Base-by-base conservation (phyloP, 1,140 invertebrate genomes). In the Eriocheir sinensis region DNA sequence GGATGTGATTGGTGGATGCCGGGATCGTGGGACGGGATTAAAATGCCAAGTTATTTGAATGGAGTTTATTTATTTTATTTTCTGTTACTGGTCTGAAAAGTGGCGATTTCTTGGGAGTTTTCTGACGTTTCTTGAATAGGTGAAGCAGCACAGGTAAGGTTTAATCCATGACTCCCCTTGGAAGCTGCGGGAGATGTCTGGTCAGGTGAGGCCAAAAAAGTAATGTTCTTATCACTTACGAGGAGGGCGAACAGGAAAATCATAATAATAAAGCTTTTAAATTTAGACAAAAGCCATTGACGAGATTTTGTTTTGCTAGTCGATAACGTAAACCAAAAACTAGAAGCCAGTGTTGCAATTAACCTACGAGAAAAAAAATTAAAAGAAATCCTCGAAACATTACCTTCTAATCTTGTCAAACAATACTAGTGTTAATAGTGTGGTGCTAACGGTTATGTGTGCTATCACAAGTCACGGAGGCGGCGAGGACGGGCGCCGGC, bases 401-500 rank as follows among this genome's bases (percentile, higher is more conserved):
- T 72, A 72, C 27, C 27, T 72, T 72, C 60, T 72, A 72, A 72
- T 72, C 60, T n/a, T 21, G 21, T 72, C 60, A 72, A 72, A 72
- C 60, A 72, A 72, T 72, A 72, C 60, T n/a, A 72, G 60, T 72
- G 60, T 72, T 72, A 72, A 72, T 72, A 72, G 27, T 72, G 60
- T 72, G 27, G 60, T 72, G 60, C 60, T 72, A 72, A 72, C 21
- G 60, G 60, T 72, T 72, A 72, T 72, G 60, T 72, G 60, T 72
- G 60, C 60, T 72, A 72, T 72, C 60, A 72, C 60, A 72, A 72
- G 60, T 72, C 60, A 72, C 60, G 60, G 60, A 72, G 60, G 60
- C 60, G 60, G 1, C 21, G 21, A 21, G 60, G 60, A n/a, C 4
- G 4, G 44, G 44, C 4, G 44, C 44, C 4, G 44, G 44, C 4